Evolutionary conservation across 2,113 vertebrate genomes (phyloP).

Genomic region (Glareola pratincola): DNA sequence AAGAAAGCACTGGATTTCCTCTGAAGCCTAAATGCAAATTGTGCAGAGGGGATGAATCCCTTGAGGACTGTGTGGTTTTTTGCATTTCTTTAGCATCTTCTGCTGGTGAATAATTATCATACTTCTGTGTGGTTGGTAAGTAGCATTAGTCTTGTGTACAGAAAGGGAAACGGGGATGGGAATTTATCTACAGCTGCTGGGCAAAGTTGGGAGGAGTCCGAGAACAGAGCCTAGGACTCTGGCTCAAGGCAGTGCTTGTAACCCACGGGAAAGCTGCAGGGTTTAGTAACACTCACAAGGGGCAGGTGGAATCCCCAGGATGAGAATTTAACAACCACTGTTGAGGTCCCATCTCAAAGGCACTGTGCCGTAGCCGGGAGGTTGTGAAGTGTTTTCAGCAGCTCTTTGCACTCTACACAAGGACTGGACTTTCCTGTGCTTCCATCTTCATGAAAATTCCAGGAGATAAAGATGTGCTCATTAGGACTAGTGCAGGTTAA

Average conservation of each 20-base stretch:
- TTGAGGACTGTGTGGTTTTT: background rate
- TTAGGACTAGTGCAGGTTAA: background rate
- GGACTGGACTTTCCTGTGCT: background rate
- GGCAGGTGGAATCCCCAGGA: background rate
- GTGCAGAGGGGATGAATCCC: background rate
- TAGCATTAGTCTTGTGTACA: background rate
- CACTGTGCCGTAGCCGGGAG: background rate
- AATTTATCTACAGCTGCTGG: background rate
- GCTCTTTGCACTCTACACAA: background rate
- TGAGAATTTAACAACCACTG: rapidly evolving
- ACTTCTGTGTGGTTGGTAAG: background rate
- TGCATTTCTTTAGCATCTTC: background rate
- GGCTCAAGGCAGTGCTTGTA: background rate
- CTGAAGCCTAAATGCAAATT: background rate
- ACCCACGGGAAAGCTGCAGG: background rate
- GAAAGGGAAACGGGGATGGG: background rate
- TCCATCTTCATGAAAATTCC: background rate
- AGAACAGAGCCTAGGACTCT: background rate
- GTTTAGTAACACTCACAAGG: background rate
- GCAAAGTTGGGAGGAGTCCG: background rate
- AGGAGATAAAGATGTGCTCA: background rate
- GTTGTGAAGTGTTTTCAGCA: background rate
- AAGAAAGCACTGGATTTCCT: background rate
- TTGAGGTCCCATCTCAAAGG: background rate
- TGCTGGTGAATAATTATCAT: background rate